Evolutionary conservation across 1,140 invertebrate species (phyloP).

Genomic region (Drosophila repleta): DNA sequence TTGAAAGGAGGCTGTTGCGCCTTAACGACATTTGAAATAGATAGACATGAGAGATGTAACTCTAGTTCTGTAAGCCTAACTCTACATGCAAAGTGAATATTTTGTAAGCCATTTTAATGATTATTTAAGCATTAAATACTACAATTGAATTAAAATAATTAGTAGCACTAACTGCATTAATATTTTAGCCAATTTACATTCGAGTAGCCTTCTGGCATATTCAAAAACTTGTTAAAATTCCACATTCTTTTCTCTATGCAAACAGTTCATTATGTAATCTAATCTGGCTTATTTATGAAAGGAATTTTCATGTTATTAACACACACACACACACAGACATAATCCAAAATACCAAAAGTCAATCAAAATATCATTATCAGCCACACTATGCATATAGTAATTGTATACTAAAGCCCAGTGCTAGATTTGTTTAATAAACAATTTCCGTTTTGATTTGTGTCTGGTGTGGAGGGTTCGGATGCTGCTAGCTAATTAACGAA

Average conservation of each 20-base stretch:
- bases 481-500: conserved; percentile 48
- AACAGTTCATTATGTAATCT: conserved; percentile 35
- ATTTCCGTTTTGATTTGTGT: conserved; percentile 70
- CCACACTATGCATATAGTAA: conserved; percentile 29
- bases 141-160: no score
- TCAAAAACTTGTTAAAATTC: neutral
- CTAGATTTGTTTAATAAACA: conserved; percentile 75
- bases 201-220: neutral
- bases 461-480: conserved; percentile 34
- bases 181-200: no score
- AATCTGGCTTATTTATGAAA: conserved; percentile 26
- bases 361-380: conserved; percentile 71
- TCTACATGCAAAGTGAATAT: no score
- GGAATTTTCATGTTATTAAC: conserved; percentile 35
- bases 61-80: no score
- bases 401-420: conserved; percentile 34
- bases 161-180: no score
- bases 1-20: no score
- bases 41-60: no score
- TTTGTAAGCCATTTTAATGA: no score
- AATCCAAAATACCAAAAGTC: conserved; percentile 50
- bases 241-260: neutral
- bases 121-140: no score
- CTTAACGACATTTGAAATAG: no score
- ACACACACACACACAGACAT: conserved; percentile 12